Percentiles rank a stretch among this genome's conserved stretches.
Evolutionary conservation across 2,888 invertebrate species (phyloP).

Genomic region (Poecilus cupreus): DNA sequence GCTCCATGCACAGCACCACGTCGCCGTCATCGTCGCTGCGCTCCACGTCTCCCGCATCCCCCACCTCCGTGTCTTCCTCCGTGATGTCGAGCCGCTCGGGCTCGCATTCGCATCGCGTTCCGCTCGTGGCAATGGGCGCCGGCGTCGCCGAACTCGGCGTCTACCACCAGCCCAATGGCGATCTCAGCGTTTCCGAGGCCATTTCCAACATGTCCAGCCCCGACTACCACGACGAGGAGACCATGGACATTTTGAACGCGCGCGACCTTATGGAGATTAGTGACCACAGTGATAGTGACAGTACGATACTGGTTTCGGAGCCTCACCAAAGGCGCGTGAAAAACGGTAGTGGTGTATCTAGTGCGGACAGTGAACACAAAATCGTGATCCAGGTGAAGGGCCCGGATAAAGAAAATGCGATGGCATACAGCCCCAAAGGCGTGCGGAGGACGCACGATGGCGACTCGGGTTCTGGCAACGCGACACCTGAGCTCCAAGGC

Average conservation of each 20-base stretch:
- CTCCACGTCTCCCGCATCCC: slow-evolving; percentile 82
- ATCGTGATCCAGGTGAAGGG: slow-evolving; percentile 89
- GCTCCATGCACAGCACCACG: slow-evolving; percentile 77
- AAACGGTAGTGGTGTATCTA: slow-evolving; percentile 62
- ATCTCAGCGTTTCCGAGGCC: slow-evolving; percentile 89
- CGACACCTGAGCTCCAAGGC: slow-evolving; percentile 76
- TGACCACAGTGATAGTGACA: slow-evolving; percentile 92
- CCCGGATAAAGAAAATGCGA: slow-evolving; percentile 66
- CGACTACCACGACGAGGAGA: slow-evolving; percentile 91
- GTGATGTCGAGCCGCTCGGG: slow-evolving; percentile 88
- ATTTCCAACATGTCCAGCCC: slow-evolving; percentile 93
- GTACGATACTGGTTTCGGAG: slow-evolving; percentile 89
- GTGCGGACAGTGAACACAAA: slow-evolving; percentile 80
- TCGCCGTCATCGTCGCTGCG: slow-evolving; percentile 86
- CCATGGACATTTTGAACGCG: slow-evolving; percentile 85
- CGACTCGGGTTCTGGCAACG: slow-evolving; percentile 58
- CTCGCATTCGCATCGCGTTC: slow-evolving; percentile 78
- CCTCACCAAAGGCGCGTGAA: slow-evolving; percentile 73
- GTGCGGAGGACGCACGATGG: slow-evolving; percentile 59
- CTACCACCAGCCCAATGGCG: slow-evolving; percentile 74
- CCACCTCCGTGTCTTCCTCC: slow-evolving; percentile 91
- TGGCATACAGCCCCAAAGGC: slow-evolving; percentile 68
- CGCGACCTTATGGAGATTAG: slow-evolving; percentile 91
- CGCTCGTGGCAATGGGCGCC: slow-evolving; percentile 64
- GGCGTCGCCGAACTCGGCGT: slow-evolving; percentile 72